Evolutionary conservation across 2,113 vertebrate species (phyloP).

Genomic region (Mixornis gularis): DNA sequence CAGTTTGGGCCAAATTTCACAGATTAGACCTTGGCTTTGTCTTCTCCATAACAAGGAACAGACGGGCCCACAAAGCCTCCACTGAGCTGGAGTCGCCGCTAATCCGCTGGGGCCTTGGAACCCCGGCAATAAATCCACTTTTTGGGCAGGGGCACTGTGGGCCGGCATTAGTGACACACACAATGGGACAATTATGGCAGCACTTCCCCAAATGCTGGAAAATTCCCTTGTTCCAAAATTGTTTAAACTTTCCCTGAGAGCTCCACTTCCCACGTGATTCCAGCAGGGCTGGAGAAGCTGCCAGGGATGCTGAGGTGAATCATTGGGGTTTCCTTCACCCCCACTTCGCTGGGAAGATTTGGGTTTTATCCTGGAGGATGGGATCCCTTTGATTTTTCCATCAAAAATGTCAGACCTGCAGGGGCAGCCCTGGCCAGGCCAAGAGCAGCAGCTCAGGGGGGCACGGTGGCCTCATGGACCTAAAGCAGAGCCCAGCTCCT

Average conservation of each 20-base stretch:
- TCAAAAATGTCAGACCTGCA: not conserved
- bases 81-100: not conserved
- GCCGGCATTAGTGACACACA: not conserved
- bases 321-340: not conserved
- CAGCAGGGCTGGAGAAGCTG: not conserved
- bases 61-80: slow-evolving; percentile 9
- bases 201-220: not conserved
- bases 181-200: slow-evolving; percentile 18
- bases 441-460: not conserved
- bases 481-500: not conserved
- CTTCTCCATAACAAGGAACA: not conserved
- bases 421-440: not conserved
- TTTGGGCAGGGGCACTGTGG: not conserved
- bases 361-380: not conserved
- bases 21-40: slow-evolving; percentile 51
- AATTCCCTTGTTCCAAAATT: not conserved
- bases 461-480: fast-evolving
- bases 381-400: not conserved
- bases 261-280: not conserved
- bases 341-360: not conserved
- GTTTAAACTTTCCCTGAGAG: not conserved
- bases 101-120: not conserved
- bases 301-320: not conserved
- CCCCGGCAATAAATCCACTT: not conserved
- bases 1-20: slow-evolving; percentile 38